Conservation (phyloP, 92 coral and sea anemone species). For the Heliopora coerulea region DNA sequence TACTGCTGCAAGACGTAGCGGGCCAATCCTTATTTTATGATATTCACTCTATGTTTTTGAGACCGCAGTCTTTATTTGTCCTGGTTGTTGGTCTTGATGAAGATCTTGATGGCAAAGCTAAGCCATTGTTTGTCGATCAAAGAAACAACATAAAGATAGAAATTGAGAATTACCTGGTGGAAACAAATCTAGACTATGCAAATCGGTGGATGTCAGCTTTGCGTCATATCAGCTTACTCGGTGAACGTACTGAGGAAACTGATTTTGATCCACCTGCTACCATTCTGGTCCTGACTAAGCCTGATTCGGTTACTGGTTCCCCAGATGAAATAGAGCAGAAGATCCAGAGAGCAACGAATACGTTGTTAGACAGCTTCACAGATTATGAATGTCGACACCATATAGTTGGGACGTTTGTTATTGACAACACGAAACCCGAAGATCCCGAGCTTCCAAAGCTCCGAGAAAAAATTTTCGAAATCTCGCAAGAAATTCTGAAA, state of each 20-base stretch:
- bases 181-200: background rate
- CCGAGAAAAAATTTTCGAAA: background rate
- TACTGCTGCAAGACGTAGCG: too few relatives aligned
- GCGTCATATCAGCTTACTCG: background rate
- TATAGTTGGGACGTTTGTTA: background rate
- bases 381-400: background rate
- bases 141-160: background rate
- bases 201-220: background rate
- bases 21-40: too few relatives aligned
- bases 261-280: background rate
- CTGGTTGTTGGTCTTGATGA: too few relatives aligned
- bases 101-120: too few relatives aligned
- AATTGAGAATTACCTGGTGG: background rate
- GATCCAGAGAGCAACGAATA: background rate
- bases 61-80: too few relatives aligned
- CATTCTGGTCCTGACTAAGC: background rate
- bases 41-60: too few relatives aligned
- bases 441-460: background rate
- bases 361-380: background rate
- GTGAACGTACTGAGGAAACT: background rate
- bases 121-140: background rate
- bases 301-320: background rate
- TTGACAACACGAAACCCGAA: background rate
- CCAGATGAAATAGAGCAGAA: background rate
- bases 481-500: background rate